A percentile compares a stretch with the other conserved stretches of the same genome.
phyloP scores from a whole-genome alignment of 2,113 vertebrate species.

The Sylvilagus bachmani region DNA sequence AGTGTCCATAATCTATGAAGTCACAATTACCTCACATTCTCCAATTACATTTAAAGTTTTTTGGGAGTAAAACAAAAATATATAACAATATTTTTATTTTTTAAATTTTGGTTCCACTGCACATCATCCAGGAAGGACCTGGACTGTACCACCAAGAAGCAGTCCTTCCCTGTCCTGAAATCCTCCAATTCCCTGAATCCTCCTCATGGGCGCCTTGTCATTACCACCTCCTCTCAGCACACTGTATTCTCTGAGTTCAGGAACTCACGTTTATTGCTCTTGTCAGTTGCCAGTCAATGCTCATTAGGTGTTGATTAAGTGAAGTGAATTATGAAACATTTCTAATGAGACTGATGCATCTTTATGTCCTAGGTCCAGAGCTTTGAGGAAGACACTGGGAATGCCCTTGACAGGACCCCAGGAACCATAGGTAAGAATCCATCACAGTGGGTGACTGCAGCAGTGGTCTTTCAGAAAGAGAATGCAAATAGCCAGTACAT shows the following conservation, averaged over 20 bases:
- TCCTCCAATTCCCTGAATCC: neutral
- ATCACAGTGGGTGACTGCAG: neutral
- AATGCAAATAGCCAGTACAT: neutral
- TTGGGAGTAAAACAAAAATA: neutral
- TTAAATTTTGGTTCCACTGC: neutral
- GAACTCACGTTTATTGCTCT: neutral
- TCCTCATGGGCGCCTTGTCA: neutral
- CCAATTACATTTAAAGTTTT: neutral
- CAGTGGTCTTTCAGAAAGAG: neutral
- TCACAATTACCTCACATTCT: slow-evolving; percentile 32
- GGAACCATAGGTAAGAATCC: slow-evolving; percentile 77
- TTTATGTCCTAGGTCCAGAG: slow-evolving; percentile 84
- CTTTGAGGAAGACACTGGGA: slow-evolving; percentile 85
- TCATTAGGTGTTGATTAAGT: neutral
- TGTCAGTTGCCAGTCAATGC: neutral
- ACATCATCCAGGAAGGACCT: neutral
- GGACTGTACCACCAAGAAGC: neutral
- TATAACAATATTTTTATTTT: neutral
- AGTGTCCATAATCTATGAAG: neutral
- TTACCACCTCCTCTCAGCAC: neutral
- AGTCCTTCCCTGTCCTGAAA: neutral
- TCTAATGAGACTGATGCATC: slow-evolving; percentile 46
- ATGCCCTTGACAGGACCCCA: slow-evolving; percentile 72
- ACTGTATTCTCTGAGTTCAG: neutral
- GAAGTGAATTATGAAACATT: slow-evolving; percentile 24